These are phyloP conservation scores for Hypotaenidia philippensis DNA, from an alignment of 2,797 vertebrate species.

Conservation along the genomic window DNA sequence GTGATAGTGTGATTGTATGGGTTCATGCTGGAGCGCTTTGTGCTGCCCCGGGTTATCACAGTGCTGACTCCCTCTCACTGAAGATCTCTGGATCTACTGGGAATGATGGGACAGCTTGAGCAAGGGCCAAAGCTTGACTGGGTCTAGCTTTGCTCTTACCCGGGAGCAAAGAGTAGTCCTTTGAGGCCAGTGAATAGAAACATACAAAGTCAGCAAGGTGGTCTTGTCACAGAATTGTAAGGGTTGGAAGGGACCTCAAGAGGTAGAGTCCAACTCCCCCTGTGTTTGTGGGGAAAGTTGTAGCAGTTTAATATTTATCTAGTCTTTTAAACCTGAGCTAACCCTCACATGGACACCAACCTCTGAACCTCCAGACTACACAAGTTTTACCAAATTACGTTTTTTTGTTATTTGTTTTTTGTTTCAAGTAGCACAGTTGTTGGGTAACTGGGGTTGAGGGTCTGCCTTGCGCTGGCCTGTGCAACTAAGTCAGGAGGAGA, in stretches of 20 bases:
- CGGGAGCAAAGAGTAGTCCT: background rate
- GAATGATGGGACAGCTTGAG: too few relatives aligned
- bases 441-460: background rate
- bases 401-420: background rate
- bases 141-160: background rate
- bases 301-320: background rate
- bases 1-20: rapidly evolving
- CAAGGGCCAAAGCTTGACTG: background rate
- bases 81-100: background rate
- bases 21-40: rapidly evolving
- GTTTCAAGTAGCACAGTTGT: background rate
- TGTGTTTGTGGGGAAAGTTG: background rate
- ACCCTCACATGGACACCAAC: background rate
- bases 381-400: background rate
- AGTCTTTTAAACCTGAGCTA: background rate
- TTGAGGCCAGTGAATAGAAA: background rate
- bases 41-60: rapidly evolving
- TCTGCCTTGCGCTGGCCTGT: background rate
- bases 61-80: rapidly evolving
- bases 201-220: rapidly evolving
- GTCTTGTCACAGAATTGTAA: background rate
- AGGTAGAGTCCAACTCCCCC: too few relatives aligned
- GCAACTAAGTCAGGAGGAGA: background rate
- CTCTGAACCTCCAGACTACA: background rate
- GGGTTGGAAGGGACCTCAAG: too few relatives aligned